Evolutionary conservation across 2,113 vertebrate species (phyloP).

Genomic region (Actenoides hombroni): DNA sequence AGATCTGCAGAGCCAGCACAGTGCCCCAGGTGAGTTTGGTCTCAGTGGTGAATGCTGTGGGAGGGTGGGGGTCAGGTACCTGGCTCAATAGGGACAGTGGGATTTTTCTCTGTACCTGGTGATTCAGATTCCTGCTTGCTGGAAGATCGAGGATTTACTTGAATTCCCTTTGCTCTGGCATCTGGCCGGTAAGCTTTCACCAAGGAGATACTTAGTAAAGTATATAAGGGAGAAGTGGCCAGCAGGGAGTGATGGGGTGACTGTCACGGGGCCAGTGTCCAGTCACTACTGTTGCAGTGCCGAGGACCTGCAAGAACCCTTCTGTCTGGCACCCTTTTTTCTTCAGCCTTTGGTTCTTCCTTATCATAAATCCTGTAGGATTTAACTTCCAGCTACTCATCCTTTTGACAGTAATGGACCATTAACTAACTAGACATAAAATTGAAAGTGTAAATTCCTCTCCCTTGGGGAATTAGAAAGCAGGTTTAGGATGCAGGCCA

Average conservation of each 20-base stretch:
- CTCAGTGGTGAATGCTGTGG: neutral
- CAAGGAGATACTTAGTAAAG: neutral
- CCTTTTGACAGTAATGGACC: conserved; percentile 71
- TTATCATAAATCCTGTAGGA: conserved; percentile 48
- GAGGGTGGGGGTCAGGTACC: neutral
- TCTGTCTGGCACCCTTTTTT: neutral
- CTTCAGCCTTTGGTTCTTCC: neutral
- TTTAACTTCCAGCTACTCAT: conserved; percentile 60
- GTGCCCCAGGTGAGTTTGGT: neutral
- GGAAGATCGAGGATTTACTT: neutral
- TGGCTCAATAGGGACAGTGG: neutral
- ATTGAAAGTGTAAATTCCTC: conserved; percentile 64
- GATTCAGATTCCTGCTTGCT: neutral
- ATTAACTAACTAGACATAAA: conserved; percentile 69
- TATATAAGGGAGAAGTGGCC: neutral
- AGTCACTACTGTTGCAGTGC: neutral
- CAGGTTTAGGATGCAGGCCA: conserved; percentile 65
- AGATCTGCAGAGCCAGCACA: neutral
- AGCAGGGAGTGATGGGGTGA: neutral
- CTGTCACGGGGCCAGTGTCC: neutral
- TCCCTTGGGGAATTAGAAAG: conserved; percentile 41
- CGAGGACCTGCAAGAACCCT: neutral
- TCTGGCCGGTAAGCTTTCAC: neutral
- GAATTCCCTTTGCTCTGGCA: neutral
- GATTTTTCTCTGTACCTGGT: neutral